Evolutionary conservation across 2,113 vertebrate species (phyloP), one percentile per base, ranked within the genome.

Genomic region (Lutjanus erythropterus): DNA sequence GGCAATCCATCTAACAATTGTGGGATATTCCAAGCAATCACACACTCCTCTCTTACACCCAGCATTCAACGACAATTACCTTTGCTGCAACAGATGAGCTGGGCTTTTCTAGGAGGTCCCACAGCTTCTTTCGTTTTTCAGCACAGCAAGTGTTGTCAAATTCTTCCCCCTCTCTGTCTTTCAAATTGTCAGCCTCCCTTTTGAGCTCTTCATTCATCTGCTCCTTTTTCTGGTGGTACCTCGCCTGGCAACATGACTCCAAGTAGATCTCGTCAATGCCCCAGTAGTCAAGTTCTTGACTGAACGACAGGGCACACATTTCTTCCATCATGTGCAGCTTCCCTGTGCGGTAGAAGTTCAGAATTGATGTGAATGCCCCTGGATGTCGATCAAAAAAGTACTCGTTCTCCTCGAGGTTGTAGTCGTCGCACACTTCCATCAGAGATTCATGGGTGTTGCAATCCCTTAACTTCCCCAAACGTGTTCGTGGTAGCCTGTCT

Each of bases 301-400:
- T 99, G 93, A 99, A 99, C 71, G 97, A 99, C 91, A 99, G 92
- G 6, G 98, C 98, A 16, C 98, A 99, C 98, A 99, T 99, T 91
- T 99, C 98, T 94, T 99, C 98, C 98, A 99, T 99, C 98, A 99
- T 99, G 94, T 99, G 98, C 94, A 99, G 91, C 89, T 99, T 97
- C 23, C 98, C 98, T 0, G 98, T 99, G 70, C 98, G 97, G 91
- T 99, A 99, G 91, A 99, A 99, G 95, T 99, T 99, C 85, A 99
- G 96, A 82, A 99, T 99, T 21, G 98, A 99, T 0, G 98, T 99
- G 93, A 99, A 99, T 2, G 98, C 98, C 70, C 98, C 98, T 0
- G 98, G 97, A 59, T 99, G 98, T 71, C 98, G 95, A 88, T 99
- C 98, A 2, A 99, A 99, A 91, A 99, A 99, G 93, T 98, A 99